These are phyloP conservation scores for Balearica regulorum DNA, from an alignment of 2,797 vertebrate genomes.

Conservation along the genomic window DNA sequence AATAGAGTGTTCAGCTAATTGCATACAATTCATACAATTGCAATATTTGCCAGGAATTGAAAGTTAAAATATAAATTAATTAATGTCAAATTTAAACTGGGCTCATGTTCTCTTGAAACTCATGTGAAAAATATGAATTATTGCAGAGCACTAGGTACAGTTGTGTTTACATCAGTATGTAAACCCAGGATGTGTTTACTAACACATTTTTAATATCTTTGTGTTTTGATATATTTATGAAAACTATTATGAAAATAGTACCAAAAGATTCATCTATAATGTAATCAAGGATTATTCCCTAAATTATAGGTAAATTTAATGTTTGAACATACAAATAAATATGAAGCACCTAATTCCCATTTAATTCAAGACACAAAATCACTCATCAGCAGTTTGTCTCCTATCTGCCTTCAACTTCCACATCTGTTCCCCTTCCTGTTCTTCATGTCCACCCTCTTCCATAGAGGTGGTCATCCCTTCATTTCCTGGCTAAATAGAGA, in stretches of 20 bases:
- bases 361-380: background rate
- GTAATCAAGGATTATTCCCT: background rate
- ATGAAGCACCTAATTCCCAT: background rate
- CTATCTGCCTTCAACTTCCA: background rate
- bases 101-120: background rate
- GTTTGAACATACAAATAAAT: background rate
- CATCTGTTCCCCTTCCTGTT: background rate
- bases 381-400: background rate
- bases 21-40: background rate
- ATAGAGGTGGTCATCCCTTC: background rate
- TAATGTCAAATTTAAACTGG: background rate
- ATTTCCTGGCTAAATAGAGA: background rate
- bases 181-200: background rate
- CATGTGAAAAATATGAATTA: background rate
- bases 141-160: background rate
- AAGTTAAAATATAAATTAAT: background rate
- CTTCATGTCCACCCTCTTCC: background rate
- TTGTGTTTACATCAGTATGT: background rate
- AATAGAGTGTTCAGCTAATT: background rate
- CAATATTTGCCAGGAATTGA: background rate
- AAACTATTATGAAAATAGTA: background rate
- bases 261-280: background rate
- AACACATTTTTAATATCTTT: background rate
- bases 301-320: background rate
- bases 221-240: background rate